Evolutionary conservation across 2,113 vertebrate genomes (phyloP), one percentile per base, ranked within the genome.

Genomic region (Xiphophorus couchianus): DNA sequence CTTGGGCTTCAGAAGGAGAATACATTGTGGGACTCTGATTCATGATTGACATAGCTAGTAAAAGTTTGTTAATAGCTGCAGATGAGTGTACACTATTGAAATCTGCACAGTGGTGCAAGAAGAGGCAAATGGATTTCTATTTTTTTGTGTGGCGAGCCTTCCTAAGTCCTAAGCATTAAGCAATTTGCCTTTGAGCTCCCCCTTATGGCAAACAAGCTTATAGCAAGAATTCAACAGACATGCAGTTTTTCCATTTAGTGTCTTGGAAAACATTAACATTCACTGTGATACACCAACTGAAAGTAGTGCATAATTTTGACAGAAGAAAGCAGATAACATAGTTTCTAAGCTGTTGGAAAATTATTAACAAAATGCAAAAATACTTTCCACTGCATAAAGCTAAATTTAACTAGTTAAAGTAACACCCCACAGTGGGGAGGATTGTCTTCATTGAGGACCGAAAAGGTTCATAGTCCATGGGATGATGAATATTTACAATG

Each of bases 121-220:
- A 5, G 61, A 54, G 69, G 66, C 73, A 80, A 70, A 73, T 80
- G 19, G 69, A 80, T 74, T 67, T 30, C 62, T 67, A 29, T 73
- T 58, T 77, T 51, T 25, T 15, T 73, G 75, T 81, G 25, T 67
- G 72, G 67, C 77, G 75, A 82, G 81, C 51, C 64, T 74, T 28
- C n/a, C 69, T 72, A 22, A 74, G 42, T 71, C 77, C 68, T 77
- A 37, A 37, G 79, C 62, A 69, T 60, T 54, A 75, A 70, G 88
- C 80, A 82, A 73, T 89, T 87, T 91, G 88, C 86, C 89, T 90
- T 90, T 90, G 89, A 91, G 91, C 91, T 89, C 92, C 92, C 90
- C 85, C 92, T 85, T 42, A 88, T 92, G 92, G 90, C 73, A 62
- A 76, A 83, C 74, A 70, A 66, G 61, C 76, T 90, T 80, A 91